Base-by-base conservation (phyloP, 1,140 invertebrate species). In the Bombus balteatus region DNA sequence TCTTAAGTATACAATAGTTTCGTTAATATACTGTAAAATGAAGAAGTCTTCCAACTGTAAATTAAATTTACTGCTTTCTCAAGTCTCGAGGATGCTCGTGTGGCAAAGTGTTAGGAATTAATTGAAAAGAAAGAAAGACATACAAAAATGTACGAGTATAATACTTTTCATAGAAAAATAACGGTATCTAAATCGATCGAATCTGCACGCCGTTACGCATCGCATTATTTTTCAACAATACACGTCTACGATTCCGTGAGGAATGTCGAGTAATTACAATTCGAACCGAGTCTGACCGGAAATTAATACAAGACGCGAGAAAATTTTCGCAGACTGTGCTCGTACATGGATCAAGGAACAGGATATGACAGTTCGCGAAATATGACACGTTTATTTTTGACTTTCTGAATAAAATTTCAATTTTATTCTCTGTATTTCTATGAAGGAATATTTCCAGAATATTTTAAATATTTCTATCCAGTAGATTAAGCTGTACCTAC, bases 241-340 rank as follows among this genome's bases (percentile, higher is more conserved):
- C 28, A 12, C 5, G 5, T 75, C 32, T 68, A 41, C 22, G 32
- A 83, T 78, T 83, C 25, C 47, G 8, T 1, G 39, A 25, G 34
- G 59, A 70, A 39, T 57, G 74, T 53, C 74, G 65, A 78, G 62
- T 43, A 83, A 70, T 78, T 83, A 77, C 62, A 77, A 76, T 77
- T 70, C 65, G 81, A 83, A 37, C n/a, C 62, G 34, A 39, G 71
- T 37, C 6, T 28, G 57, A n/a, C 57, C 53, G 71, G 74, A 77
- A 70, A 25, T 32, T 41, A 76, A 53, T 66, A 43, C 34, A 39
- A 77, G 66, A 57, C 47, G 4, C 71, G 41, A 41, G 25, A 32
- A 77, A 70, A 68, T 57, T 53, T 68, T 70, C 43, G n/a, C 57
- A 43, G 47, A 75, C 22, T n/a, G 1, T 53, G 71, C 43, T 70